Conservation (phyloP, 2,888 invertebrate genomes). For the Torymus texanus region DNA sequence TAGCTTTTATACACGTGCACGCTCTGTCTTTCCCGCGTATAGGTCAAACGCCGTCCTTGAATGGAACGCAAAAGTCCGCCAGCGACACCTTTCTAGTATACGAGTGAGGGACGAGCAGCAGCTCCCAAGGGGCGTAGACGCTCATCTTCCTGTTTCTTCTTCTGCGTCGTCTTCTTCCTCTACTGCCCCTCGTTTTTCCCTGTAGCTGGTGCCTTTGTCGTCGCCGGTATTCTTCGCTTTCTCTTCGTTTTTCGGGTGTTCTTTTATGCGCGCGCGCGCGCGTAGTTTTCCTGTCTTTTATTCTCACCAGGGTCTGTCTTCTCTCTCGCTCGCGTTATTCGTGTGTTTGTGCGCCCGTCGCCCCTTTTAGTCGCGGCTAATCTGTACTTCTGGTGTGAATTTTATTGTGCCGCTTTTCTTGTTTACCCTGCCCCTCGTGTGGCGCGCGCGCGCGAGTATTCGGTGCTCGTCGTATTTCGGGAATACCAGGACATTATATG, state of each 20-base stretch:
- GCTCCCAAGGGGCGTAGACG: constrained; percentile 55
- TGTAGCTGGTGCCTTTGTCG: not conserved
- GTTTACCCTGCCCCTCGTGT: not conserved
- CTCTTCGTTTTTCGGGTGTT: constrained; percentile 6
- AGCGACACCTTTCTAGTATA: constrained; percentile 49
- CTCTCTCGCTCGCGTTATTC: constrained; percentile 53
- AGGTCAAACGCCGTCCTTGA: constrained; percentile 55
- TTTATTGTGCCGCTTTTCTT: constrained; percentile 15
- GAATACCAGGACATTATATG: too few species aligned
- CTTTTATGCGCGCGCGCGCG: constrained; percentile 50
- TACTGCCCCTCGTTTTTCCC: not conserved
- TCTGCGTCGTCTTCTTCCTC: constrained; percentile 47
- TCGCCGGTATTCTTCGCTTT: constrained; percentile 32
- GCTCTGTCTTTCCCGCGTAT: not conserved
- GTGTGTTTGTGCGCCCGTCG: constrained; percentile 59
- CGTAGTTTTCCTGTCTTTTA: constrained; percentile 61
- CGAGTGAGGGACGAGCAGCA: constrained; percentile 23
- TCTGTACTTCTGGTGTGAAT: constrained; percentile 40
- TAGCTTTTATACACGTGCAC: not conserved
- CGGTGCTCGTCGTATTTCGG: not conserved
- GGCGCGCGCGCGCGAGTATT: not conserved
- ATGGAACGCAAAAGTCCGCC: constrained; percentile 31
- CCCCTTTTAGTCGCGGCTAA: constrained; percentile 59
- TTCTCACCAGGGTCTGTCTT: constrained; percentile 43
- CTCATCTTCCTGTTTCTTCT: constrained; percentile 55